Evolutionary conservation across 1,140 invertebrate species (phyloP).

Genomic region (Triops longicaudatus): DNA sequence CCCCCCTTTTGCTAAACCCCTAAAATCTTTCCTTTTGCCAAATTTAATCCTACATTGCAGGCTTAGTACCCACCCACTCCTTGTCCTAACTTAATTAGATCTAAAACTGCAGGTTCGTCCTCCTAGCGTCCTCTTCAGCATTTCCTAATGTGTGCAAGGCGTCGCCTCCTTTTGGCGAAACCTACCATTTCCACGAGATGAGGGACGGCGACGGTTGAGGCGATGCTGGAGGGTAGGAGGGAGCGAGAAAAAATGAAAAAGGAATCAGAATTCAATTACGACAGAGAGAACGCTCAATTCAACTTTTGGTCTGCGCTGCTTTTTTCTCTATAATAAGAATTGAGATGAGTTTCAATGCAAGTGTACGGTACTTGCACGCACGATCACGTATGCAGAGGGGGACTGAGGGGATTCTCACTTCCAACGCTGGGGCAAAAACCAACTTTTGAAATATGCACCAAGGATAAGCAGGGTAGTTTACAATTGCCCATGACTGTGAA

Average conservation of each 20-base stretch:
- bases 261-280: slow-evolving; percentile 6
- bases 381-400: background rate
- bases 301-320: too few species aligned
- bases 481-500: background rate
- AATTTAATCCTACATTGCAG: background rate
- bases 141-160: background rate
- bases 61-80: background rate
- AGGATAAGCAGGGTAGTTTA: background rate
- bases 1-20: too few species aligned
- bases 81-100: slow-evolving; percentile 10
- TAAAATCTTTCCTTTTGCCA: background rate
- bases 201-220: background rate
- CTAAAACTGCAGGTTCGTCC: background rate
- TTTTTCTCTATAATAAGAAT: background rate
- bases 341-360: background rate
- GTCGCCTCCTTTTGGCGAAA: background rate
- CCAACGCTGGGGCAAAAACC: background rate
- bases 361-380: background rate
- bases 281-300: background rate
- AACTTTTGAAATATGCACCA: background rate
- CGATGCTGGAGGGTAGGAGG: too few species aligned
- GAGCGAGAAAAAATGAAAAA: background rate
- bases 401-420: background rate
- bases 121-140: slow-evolving; percentile 1
- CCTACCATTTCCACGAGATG: background rate